These are phyloP conservation scores for Muricea muricata DNA, from an alignment of 92 coral and sea anemone species.

Conservation along the genomic window DNA sequence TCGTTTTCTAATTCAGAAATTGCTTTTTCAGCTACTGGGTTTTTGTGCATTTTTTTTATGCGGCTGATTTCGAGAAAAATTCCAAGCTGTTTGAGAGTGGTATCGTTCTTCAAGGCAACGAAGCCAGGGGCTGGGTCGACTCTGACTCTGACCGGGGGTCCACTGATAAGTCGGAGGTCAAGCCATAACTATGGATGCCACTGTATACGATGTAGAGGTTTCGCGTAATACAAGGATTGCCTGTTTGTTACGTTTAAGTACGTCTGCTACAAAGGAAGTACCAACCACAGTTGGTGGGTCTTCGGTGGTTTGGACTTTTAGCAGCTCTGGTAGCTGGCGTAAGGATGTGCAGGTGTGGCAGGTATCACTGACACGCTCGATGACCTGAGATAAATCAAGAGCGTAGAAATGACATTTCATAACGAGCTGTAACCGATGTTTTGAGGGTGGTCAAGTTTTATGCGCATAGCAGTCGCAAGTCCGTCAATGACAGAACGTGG, in stretches of 20 bases:
- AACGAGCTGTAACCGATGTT: conserved; percentile 42
- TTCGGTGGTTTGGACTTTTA: background rate
- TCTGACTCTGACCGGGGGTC: background rate
- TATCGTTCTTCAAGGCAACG: background rate
- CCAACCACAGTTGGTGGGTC: conserved; percentile 51
- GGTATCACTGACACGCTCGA: conserved; percentile 25
- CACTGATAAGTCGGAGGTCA: background rate
- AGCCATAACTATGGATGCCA: conserved; percentile 20
- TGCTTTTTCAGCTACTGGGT: conserved; percentile 33
- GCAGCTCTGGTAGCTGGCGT: background rate
- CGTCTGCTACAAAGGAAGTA: background rate
- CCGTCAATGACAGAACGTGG: background rate
- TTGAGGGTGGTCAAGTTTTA: conserved; percentile 35
- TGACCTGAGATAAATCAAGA: conserved; percentile 36
- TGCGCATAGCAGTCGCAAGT: conserved; percentile 41
- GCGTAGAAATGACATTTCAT: conserved; percentile 55
- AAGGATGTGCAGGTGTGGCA: conserved; percentile 46
- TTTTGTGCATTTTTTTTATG: conserved; percentile 14
- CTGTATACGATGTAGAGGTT: conserved; percentile 56
- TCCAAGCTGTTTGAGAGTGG: background rate
- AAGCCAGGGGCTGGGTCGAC: conserved; percentile 43
- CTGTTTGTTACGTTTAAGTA: background rate
- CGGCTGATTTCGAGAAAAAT: conserved; percentile 16
- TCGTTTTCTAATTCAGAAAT: conserved; percentile 27
- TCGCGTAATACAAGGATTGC: conserved; percentile 43